Evolutionary conservation across 2,113 vertebrate genomes (phyloP).

Genomic region (Pongo abelii): DNA sequence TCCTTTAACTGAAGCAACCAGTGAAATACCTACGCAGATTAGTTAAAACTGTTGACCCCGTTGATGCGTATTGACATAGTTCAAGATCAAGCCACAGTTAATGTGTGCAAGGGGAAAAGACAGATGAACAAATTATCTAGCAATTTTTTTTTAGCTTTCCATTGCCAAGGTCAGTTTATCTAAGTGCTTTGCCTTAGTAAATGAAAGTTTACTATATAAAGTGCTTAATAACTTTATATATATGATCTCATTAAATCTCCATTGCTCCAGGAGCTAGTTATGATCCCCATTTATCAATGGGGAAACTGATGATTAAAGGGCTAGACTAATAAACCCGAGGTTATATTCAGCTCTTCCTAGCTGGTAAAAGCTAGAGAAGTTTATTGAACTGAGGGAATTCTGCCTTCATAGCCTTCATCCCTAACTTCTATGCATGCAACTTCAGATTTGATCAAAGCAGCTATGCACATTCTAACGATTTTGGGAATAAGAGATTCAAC

Average conservation of each 20-base stretch:
- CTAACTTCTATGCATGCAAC: not conserved
- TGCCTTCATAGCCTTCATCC: not conserved
- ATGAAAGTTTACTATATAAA: not conserved
- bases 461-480: not conserved
- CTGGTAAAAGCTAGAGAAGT: not conserved
- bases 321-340: not conserved
- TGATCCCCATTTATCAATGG: not conserved
- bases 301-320: not conserved
- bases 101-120: conserved; percentile 25
- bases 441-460: not conserved
- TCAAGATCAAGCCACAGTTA: conserved; percentile 33
- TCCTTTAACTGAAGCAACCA: conserved; percentile 17
- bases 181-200: conserved; percentile 38
- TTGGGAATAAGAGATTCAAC: not conserved
- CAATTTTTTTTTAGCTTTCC: conserved; percentile 42
- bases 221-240: not conserved
- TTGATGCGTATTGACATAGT: conserved; percentile 46
- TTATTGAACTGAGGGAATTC: not conserved
- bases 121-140: conserved; percentile 49
- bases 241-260: not conserved
- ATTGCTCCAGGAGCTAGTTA: not conserved
- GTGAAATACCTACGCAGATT: not conserved
- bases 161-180: conserved; percentile 45
- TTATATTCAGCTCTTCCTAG: not conserved
- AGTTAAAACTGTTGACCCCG: conserved; percentile 5